Conservation (phyloP, 2,888 invertebrate species). For the Cheilosia urbana region DNA sequence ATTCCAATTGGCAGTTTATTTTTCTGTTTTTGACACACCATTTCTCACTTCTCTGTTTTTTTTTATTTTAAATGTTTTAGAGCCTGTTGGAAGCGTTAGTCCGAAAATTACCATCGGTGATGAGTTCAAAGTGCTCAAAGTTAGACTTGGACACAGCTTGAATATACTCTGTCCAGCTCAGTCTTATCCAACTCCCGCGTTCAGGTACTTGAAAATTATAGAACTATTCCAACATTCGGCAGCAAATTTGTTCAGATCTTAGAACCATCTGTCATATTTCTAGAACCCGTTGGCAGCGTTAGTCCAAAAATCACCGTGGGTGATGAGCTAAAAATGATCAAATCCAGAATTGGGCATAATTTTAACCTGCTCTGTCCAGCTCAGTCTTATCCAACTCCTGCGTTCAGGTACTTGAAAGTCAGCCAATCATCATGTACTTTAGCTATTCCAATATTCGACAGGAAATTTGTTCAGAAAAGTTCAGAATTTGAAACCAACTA, state of each 20-base stretch:
- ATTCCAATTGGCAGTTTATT: slow-evolving; percentile 45
- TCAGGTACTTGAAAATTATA: slow-evolving; percentile 85
- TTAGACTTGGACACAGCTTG: slow-evolving; percentile 83
- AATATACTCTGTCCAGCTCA: slow-evolving; percentile 88
- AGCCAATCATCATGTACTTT: not conserved
- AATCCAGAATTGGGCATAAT: slow-evolving; percentile 82
- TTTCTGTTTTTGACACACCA: not conserved
- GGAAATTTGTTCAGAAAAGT: not conserved
- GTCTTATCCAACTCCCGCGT: slow-evolving; percentile 89
- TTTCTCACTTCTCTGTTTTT: not conserved
- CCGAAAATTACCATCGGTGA: slow-evolving; percentile 87
- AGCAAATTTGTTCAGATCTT: not conserved
- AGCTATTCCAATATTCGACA: slow-evolving; percentile 66
- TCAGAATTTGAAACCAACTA: too few species aligned
- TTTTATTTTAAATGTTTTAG: slow-evolving; percentile 76
- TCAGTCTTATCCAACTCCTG: slow-evolving; percentile 89
- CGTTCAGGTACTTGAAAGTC: slow-evolving; percentile 86
- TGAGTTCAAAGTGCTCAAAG: slow-evolving; percentile 81
- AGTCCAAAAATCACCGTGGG: slow-evolving; percentile 87
- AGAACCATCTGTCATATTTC: slow-evolving; percentile 3
- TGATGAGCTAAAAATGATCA: slow-evolving; percentile 84
- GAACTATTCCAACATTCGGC: slow-evolving; percentile 69
- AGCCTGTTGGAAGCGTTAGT: slow-evolving; percentile 86
- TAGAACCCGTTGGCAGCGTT: slow-evolving; percentile 86
- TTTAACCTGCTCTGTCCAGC: slow-evolving; percentile 87